A percentile compares a stretch with the other conserved stretches of the same genome.
Evolutionary conservation across 2,797 vertebrate genomes (phyloP).

Genomic region (Crocodylus rhombifer): DNA sequence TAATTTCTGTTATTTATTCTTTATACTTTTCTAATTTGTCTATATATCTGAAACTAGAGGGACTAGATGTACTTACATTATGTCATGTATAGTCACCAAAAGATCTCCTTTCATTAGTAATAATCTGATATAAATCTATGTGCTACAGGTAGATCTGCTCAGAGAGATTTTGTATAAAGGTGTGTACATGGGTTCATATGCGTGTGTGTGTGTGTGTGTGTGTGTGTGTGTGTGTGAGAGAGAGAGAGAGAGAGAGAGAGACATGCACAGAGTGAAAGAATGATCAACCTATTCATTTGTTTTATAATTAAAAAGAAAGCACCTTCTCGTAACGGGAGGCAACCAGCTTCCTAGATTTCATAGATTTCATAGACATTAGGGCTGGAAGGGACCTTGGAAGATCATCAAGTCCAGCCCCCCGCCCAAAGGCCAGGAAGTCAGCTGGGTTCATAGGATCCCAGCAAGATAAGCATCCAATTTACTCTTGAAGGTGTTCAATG

Average conservation of each 20-base stretch:
- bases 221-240: neutral
- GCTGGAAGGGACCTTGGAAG: too few relatives aligned
- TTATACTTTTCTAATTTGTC: constrained; percentile 14
- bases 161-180: neutral
- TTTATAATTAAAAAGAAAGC: neutral
- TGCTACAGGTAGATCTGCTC: neutral
- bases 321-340: neutral
- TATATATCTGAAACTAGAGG: neutral
- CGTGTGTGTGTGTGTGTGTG: neutral
- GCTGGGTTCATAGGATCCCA: too few relatives aligned
- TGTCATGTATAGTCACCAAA: neutral
- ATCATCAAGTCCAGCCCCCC: too few relatives aligned
- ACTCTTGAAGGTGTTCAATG: too few relatives aligned
- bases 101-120: neutral
- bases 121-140: neutral
- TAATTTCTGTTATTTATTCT: neutral
- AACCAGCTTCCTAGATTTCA: too few relatives aligned
- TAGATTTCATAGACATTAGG: too few relatives aligned
- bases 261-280: neutral
- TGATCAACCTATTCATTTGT: neutral
- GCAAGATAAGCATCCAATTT: too few relatives aligned
- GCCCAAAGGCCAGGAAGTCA: too few relatives aligned
- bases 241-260: neutral
- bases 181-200: too few relatives aligned
- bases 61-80: neutral